Evolutionary conservation across 2,797 vertebrate genomes (phyloP).

Genomic region (Sebastes wilsoni): DNA sequence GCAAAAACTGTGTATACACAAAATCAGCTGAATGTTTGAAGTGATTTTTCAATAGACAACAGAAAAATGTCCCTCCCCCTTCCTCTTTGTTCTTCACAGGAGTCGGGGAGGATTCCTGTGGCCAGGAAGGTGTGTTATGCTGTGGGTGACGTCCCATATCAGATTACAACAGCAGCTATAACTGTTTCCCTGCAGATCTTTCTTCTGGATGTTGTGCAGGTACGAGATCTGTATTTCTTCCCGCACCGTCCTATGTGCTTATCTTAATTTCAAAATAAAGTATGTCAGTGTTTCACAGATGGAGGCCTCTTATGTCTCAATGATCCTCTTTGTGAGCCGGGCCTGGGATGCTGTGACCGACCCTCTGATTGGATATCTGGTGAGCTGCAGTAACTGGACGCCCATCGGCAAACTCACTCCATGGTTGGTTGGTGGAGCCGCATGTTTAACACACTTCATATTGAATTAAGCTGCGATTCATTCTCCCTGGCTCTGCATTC

Average conservation of each 20-base stretch:
- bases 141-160: constrained; percentile 78
- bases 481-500: neutral
- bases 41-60: neutral
- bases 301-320: constrained; percentile 76
- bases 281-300: constrained; percentile 55
- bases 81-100: constrained; percentile 39
- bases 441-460: neutral
- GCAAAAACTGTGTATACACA: neutral
- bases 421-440: constrained; percentile 69
- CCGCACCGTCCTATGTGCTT: neutral
- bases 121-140: constrained; percentile 80
- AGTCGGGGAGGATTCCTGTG: constrained; percentile 60
- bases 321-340: constrained; percentile 81
- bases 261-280: neutral
- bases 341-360: constrained; percentile 83
- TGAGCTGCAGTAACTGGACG: constrained; percentile 78
- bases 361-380: constrained; percentile 79
- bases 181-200: constrained; percentile 83
- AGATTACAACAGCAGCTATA: constrained; percentile 72
- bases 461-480: neutral
- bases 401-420: constrained; percentile 77
- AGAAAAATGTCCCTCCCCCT: neutral
- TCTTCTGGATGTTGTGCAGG: constrained; percentile 82
- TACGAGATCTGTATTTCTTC: constrained; percentile 36
- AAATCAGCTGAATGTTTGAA: neutral